phyloP scores from a whole-genome alignment of 1,140 invertebrate species.

The Drosophila kepulauana region DNA sequence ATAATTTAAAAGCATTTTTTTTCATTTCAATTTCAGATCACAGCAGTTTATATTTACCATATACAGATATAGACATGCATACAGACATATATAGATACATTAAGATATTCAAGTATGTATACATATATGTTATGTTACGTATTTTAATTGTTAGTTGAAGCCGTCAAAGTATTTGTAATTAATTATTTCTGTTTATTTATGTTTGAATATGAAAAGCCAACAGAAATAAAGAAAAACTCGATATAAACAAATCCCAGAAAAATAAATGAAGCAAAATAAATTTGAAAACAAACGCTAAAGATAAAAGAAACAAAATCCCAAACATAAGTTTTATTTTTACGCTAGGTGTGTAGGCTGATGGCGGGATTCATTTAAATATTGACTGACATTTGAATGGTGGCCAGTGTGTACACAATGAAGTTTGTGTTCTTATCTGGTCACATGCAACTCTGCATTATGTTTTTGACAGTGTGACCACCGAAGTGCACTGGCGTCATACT shows the following conservation, averaged over 20 bases:
- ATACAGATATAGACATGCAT: constrained; percentile 11
- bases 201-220: constrained; percentile 20
- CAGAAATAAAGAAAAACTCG: constrained; percentile 33
- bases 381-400: constrained; percentile 3
- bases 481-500: too few species aligned
- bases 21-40: constrained; percentile 23
- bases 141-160: constrained; percentile 64
- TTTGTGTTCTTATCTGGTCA: not conserved
- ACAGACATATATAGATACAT: not conserved
- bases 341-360: not conserved
- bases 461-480: not conserved
- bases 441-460: constrained; percentile 35
- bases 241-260: constrained; percentile 7
- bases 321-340: not conserved
- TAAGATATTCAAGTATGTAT: constrained; percentile 6
- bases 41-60: constrained; percentile 5
- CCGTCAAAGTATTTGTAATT: constrained; percentile 71
- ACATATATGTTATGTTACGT: constrained; percentile 18
- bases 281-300: constrained; percentile 24
- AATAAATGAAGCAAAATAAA: constrained; percentile 34
- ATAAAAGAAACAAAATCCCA: not conserved
- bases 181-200: constrained; percentile 36
- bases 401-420: not conserved
- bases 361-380: not conserved
- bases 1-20: constrained; percentile 30